Conservation (phyloP, 2,797 vertebrate genomes). For the Mareca strepera region DNA sequence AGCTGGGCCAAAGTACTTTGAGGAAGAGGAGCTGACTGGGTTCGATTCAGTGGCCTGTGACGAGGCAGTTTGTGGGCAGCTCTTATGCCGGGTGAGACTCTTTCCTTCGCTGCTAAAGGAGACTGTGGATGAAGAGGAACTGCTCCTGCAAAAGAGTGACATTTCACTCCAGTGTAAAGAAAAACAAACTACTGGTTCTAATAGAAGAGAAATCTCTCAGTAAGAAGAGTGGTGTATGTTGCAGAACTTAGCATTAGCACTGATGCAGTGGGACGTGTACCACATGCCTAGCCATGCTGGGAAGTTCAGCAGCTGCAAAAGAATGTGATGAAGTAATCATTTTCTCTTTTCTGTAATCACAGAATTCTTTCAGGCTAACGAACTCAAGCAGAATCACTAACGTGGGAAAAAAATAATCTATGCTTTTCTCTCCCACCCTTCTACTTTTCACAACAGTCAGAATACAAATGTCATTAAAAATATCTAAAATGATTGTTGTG, state of each 20-base stretch:
- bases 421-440: background rate
- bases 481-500: background rate
- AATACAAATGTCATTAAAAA: background rate
- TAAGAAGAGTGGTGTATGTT: background rate
- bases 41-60: slow-evolving; percentile 94
- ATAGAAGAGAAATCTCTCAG: background rate
- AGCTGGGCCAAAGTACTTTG: slow-evolving; percentile 96
- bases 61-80: slow-evolving; percentile 92
- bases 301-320: slow-evolving; percentile 46
- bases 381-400: background rate
- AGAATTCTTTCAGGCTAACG: slow-evolving; percentile 19
- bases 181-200: background rate
- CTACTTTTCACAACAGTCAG: background rate
- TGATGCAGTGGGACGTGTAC: background rate
- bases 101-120: slow-evolving; percentile 91
- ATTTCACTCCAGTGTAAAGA: slow-evolving; percentile 13
- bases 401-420: background rate
- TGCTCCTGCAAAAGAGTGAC: slow-evolving; percentile 78
- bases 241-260: background rate
- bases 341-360: slow-evolving; percentile 40
- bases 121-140: slow-evolving; percentile 91
- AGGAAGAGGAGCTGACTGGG: slow-evolving; percentile 96
- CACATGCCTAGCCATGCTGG: background rate
- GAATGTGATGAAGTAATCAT: slow-evolving; percentile 60
- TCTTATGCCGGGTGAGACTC: slow-evolving; percentile 82